Evolutionary conservation across 2,113 vertebrate species (phyloP).

Genomic region (Strix uralensis): DNA sequence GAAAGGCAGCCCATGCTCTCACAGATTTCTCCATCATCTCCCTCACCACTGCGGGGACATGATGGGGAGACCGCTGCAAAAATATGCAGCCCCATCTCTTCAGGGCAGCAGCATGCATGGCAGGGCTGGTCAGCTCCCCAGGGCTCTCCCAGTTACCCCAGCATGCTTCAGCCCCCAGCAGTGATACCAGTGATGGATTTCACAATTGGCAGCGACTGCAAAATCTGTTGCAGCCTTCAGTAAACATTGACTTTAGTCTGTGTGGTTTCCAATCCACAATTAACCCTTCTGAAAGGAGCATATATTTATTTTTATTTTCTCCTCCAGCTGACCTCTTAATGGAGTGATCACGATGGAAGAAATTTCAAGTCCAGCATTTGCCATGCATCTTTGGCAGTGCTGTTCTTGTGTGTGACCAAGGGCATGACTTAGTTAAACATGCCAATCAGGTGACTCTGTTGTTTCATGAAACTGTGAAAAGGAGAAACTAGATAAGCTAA

Average conservation of each 20-base stretch:
- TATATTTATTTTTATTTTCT: background rate
- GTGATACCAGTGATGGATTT: accelerated
- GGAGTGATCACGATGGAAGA: background rate
- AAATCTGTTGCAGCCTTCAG: background rate
- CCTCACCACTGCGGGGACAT: accelerated
- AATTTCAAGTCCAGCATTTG: background rate
- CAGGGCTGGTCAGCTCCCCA: background rate
- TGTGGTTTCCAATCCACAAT: background rate
- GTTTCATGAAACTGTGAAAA: background rate
- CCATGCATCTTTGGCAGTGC: background rate
- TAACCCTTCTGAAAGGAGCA: background rate
- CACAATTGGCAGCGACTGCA: accelerated
- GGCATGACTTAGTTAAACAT: background rate
- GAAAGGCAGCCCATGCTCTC: background rate
- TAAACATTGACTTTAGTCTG: background rate
- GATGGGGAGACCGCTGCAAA: background rate
- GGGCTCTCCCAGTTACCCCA: background rate
- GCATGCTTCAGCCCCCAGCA: background rate
- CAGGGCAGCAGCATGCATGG: accelerated
- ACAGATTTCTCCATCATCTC: background rate
- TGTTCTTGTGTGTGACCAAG: background rate
- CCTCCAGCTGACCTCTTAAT: background rate
- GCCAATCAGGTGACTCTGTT: background rate
- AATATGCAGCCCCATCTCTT: background rate
- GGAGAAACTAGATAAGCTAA: background rate